These are phyloP conservation scores for Eilema sororculum DNA, from an alignment of 2,888 invertebrate genomes.

Conservation along the genomic window DNA sequence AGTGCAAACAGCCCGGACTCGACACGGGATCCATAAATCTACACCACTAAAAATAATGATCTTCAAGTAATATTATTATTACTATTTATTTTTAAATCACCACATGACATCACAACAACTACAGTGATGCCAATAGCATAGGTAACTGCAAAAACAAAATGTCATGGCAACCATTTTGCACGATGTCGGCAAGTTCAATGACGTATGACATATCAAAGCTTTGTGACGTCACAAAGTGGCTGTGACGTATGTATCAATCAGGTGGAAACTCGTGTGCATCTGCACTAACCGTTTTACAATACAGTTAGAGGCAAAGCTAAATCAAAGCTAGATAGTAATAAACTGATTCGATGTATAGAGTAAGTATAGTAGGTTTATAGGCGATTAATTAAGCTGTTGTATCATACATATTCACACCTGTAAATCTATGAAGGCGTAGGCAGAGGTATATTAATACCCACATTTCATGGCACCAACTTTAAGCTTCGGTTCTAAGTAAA, in stretches of 20 bases:
- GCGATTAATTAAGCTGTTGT: not conserved
- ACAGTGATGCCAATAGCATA: not conserved
- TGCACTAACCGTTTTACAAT: constrained; percentile 5
- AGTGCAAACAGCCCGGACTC: no score
- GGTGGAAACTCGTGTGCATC: constrained; percentile 2
- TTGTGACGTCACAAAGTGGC: constrained; percentile 6
- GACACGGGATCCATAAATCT: no score
- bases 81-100: no score
- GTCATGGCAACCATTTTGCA: not conserved
- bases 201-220: constrained; percentile 12
- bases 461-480: no score
- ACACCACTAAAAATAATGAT: no score
- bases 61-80: no score
- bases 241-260: constrained; percentile 5
- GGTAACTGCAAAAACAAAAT: no score
- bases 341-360: not conserved
- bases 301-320: not conserved
- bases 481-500: no score
- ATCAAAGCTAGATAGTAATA: not conserved
- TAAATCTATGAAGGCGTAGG: no score
- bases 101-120: not conserved
- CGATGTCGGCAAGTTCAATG: constrained; percentile 5
- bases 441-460: no score
- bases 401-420: no score
- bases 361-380: not conserved